Evolutionary conservation across 2,888 invertebrate genomes (phyloP).

Genomic region (Dorcus parallelipipedus): DNA sequence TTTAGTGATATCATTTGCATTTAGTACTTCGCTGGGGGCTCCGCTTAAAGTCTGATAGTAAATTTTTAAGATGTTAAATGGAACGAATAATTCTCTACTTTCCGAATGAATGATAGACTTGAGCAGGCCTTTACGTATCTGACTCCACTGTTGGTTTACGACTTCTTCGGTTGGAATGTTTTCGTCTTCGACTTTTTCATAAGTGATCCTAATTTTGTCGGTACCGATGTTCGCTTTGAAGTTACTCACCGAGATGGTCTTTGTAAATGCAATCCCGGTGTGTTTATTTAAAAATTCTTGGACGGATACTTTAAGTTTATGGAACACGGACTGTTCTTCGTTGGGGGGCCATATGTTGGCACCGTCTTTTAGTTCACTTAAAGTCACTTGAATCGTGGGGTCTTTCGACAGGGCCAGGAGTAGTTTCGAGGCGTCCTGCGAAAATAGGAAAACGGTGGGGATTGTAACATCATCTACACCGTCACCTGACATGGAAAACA

Average conservation of each 20-base stretch:
- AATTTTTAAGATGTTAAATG: conserved; percentile 42
- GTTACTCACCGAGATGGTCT: conserved; percentile 39
- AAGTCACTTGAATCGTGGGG: conserved; percentile 55
- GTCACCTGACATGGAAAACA: conserved; percentile 97
- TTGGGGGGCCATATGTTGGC: conserved; percentile 48
- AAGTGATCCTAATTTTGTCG: conserved; percentile 42
- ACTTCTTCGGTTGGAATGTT: conserved; percentile 25
- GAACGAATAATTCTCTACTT: conserved; percentile 40
- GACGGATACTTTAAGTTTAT: conserved; percentile 48
- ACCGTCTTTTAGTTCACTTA: conserved; percentile 51
- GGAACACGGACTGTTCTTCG: conserved; percentile 50
- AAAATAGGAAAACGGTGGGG: conserved; percentile 88
- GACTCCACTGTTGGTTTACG: conserved; percentile 41
- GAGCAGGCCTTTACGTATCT: conserved; percentile 41
- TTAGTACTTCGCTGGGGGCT: conserved; percentile 32
- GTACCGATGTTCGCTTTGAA: conserved; percentile 42
- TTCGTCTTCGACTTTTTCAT: conserved; percentile 29
- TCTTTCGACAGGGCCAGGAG: conserved; percentile 56
- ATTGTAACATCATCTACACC: conserved; percentile 82
- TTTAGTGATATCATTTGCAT: conserved; percentile 35
- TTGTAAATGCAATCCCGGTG: conserved; percentile 43
- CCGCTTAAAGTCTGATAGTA: conserved; percentile 45
- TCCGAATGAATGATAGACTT: conserved; percentile 42
- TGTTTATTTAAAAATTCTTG: conserved; percentile 48
- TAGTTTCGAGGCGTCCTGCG: conserved; percentile 70